Base-by-base conservation (phyloP, 2,797 vertebrate genomes). In the Enteromius fasciolatus region DNA sequence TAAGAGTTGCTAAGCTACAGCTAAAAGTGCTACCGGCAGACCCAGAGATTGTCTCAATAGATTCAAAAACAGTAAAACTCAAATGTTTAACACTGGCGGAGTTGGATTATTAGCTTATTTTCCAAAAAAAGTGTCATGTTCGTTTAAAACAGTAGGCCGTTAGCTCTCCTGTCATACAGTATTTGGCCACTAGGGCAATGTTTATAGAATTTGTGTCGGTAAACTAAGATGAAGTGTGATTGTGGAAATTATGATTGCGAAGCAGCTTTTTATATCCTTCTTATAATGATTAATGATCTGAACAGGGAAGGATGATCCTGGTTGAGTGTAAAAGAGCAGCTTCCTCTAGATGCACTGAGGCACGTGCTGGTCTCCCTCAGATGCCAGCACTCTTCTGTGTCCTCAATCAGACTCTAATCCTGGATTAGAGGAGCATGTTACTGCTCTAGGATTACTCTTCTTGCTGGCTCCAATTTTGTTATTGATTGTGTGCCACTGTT, bases 401-500 rank as follows among this genome's bases (percentile, higher is more conserved):
- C 90, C 88, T 90, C 89, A 91, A 87, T 93, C 92, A 91, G 67
- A 87, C 84, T 86, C 57, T 92, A 94, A 94, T 94, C 93, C 91
- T 88, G 91, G 93, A 94, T 94, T 93, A 92, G 89, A 89, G 78
- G 70, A 74, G 69, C 80, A 83, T 87, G 87, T 87, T 87, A 91
- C 89, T 83, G 84, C 83, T 82, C 76, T 63, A 33, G 76, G 86
- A 83, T 88, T 90, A 88, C 69, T 64, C 70, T 80, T 84, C 83
- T 82, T 31, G 82, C 61, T 78, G 86, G 78, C 82, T 85, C 80
- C 87, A 86, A 89, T 92, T 88, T 83, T 84, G 85, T 90, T 85
- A 86, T 85, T 89, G 85, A 88, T 88, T 87, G 83, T 78, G 36
- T 57, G 41, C 33, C 59, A 73, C 72, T 18, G 61, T 48, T 77